Base-by-base conservation (phyloP, 2,113 vertebrate genomes). In the Apteryx mantelli region DNA sequence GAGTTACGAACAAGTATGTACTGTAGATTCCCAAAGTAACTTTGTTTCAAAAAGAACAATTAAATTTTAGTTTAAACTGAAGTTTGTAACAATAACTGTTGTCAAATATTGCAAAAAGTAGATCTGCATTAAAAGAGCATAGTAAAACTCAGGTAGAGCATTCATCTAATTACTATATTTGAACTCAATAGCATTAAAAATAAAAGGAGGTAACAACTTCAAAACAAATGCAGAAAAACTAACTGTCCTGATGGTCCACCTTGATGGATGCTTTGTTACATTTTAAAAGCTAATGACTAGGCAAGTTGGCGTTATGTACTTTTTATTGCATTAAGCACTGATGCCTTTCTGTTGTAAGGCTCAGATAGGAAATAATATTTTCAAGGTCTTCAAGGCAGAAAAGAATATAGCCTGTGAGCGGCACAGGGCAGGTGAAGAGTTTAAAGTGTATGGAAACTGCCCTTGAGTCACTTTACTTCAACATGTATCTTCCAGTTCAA, bases 371-470 rank as follows among this genome's bases (percentile, higher is more conserved):
- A 95, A 70, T 42, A 74, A 44, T 86, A 82, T 40, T 95, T 91
- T 87, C 60, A 73, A 88, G 76, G n/a, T 77, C n/a, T 56, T 90
- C 69, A 78, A 91, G 77, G 91, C 83, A 96, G 88, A 83, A 74
- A 78, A 76, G 20, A 88, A 81, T 84, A 53, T 5, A 73, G 58
- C 69, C 84, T 88, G 28, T 42, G 61, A 82, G 61, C 55, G 78
- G 74, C 30, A 82, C 58, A 36, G 19, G 55, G 79, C 52, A 94
- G 73, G 90, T 65, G 68, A 87, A 77, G 88, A 90, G 91, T 52
- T 91, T 78, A 77, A 92, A 95, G 93, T 84, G 64, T 75, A 93
- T 58, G 44, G 22, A 95, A 97, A 93, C 46, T 85, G 91, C 92
- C 84, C 61, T 94, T 86, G 76, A 84, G 40, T 70, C 50, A 61